phyloP scores from a whole-genome alignment of 2,797 vertebrate species.

The Spinus olivaceus region DNA sequence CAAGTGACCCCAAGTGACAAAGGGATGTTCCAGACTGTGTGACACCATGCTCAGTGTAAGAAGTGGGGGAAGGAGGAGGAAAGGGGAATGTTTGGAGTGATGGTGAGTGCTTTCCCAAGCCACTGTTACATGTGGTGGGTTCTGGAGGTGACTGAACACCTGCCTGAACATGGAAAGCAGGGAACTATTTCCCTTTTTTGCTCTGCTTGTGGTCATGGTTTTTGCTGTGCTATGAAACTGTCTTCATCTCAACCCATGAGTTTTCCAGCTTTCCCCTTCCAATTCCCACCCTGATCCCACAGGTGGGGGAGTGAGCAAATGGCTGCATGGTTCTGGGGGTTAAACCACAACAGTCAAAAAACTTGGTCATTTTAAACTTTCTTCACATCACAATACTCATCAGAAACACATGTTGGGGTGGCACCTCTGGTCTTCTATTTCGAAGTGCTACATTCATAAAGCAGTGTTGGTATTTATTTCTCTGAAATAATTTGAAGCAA shows the following conservation, averaged over 20 bases:
- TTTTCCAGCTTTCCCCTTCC: background rate
- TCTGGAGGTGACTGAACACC: background rate
- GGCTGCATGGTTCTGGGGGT: background rate
- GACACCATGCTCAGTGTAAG: too few relatives aligned
- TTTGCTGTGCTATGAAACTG: background rate
- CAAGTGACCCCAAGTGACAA: background rate
- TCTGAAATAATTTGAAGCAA: background rate
- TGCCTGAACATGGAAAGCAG: background rate
- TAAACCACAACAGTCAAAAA: background rate
- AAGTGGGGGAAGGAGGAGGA: background rate
- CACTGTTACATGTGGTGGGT: background rate
- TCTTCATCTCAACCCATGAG: background rate
- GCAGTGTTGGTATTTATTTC: rapidly evolving
- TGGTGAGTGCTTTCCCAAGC: background rate
- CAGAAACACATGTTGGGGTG: background rate
- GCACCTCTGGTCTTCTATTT: rapidly evolving
- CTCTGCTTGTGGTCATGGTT: background rate
- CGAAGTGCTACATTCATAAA: background rate
- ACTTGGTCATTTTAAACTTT: background rate
- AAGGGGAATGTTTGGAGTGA: background rate
- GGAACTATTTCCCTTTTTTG: background rate
- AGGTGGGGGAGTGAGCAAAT: background rate
- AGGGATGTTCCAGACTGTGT: background rate
- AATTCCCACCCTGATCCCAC: background rate
- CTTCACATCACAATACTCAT: background rate